A percentile compares a stretch with the other conserved stretches of the same genome.
Evolutionary conservation across 2,797 vertebrate genomes (phyloP).

Genomic region (Melopsittacus undulatus): DNA sequence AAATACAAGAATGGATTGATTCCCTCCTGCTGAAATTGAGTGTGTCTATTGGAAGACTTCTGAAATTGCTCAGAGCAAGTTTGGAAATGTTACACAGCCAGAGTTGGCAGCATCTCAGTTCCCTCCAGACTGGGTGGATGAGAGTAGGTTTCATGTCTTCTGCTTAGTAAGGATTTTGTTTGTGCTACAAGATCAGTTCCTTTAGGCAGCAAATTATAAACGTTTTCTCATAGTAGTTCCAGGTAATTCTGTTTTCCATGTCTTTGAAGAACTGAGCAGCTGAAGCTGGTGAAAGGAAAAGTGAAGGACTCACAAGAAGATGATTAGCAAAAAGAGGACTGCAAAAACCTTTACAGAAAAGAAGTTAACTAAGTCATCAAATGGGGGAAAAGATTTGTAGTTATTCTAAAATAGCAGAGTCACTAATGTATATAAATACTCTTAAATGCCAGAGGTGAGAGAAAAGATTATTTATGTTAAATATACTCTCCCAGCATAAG

Average conservation of each 20-base stretch:
- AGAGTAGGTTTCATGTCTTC: not conserved
- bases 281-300: not conserved
- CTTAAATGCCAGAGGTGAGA: not conserved
- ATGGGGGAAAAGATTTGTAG: not conserved
- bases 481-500: not conserved
- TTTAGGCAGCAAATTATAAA: not conserved
- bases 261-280: not conserved
- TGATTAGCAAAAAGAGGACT: not conserved
- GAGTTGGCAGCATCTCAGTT: not conserved
- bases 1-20: not conserved
- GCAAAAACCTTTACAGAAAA: not conserved
- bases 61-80: not conserved
- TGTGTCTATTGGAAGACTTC: not conserved
- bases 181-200: not conserved
- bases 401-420: slow-evolving; percentile 1
- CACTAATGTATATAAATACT: not conserved
- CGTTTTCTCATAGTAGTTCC: not conserved
- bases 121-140: not conserved
- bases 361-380: not conserved
- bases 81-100: not conserved
- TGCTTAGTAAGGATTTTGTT: not conserved
- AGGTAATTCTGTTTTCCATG: not conserved
- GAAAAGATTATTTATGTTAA: not conserved
- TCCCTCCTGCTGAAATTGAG: not conserved
- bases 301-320: not conserved